These are phyloP conservation scores for Brachypteracias leptosomus DNA, from an alignment of 2,113 vertebrate genomes.

Conservation along the genomic window DNA sequence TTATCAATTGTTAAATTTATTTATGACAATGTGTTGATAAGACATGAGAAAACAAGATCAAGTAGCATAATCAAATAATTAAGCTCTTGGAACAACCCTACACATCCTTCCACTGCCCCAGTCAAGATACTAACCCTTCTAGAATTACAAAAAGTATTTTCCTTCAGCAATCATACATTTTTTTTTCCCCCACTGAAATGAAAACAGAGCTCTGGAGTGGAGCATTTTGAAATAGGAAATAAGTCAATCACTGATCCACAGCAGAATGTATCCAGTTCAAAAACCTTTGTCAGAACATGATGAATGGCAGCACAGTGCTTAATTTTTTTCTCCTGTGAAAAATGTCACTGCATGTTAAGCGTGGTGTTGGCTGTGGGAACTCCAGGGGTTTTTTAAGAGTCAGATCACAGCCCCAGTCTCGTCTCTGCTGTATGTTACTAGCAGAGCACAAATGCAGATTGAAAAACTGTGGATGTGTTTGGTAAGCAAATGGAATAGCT, in stretches of 20 bases:
- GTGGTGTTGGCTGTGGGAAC: not conserved
- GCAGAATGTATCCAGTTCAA: not conserved
- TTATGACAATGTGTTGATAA: not conserved
- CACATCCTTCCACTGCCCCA: not conserved
- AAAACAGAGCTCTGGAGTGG: not conserved
- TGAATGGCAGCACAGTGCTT: not conserved
- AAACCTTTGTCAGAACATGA: conserved; percentile 26
- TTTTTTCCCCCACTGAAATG: not conserved
- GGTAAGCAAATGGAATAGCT: not conserved
- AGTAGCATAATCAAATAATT: not conserved
- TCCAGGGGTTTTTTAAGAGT: not conserved
- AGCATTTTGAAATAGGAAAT: conserved; percentile 10
- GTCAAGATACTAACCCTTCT: not conserved
- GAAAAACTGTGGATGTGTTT: not conserved
- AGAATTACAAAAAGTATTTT: not conserved
- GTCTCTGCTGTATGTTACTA: not conserved
- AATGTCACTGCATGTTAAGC: not conserved
- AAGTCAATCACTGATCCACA: not conserved
- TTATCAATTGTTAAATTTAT: conserved; percentile 2
- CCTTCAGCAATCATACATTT: not conserved
- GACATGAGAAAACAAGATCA: not conserved
- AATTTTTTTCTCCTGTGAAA: not conserved
- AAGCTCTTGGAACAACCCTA: not conserved
- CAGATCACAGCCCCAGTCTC: not conserved
- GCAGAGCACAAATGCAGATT: not conserved